A percentile compares a stretch with the other conserved stretches of the same genome.
These are phyloP conservation scores for Minunthozetes semirufus DNA, from an alignment of 2,888 invertebrate genomes.

Conservation along the genomic window DNA sequence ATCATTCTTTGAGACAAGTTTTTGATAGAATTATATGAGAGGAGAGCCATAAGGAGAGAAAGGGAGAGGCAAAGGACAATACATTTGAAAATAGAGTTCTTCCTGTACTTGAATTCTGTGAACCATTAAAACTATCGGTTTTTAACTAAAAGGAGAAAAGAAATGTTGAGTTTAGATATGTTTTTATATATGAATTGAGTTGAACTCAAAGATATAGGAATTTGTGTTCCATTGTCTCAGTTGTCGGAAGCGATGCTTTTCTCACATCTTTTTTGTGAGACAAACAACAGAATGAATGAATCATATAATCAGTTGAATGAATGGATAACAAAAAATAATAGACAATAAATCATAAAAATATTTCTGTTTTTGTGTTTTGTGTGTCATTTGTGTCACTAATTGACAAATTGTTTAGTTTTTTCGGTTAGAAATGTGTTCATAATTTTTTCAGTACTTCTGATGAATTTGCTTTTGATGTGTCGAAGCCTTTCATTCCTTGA, in stretches of 20 bases:
- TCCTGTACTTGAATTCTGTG: neutral
- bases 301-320: neutral
- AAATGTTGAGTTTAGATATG: neutral
- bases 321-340: neutral
- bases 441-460: neutral
- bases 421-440: neutral
- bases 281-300: neutral
- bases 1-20: neutral
- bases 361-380: too few relatives aligned
- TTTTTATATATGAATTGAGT: neutral
- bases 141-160: neutral
- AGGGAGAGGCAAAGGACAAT: neutral
- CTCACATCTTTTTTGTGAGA: too few relatives aligned
- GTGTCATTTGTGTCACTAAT: neutral
- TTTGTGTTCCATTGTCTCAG: too few relatives aligned
- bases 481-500: too few relatives aligned
- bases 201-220: neutral
- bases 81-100: neutral
- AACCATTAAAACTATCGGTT: neutral
- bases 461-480: too few relatives aligned
- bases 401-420: neutral
- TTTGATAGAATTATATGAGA: neutral
- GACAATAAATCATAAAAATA: neutral
- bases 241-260: too few relatives aligned
- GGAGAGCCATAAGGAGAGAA: neutral